Evolutionary conservation across 2,113 vertebrate species (phyloP), one percentile per base, ranked within the genome.

Genomic region (Hemiprocne comata): DNA sequence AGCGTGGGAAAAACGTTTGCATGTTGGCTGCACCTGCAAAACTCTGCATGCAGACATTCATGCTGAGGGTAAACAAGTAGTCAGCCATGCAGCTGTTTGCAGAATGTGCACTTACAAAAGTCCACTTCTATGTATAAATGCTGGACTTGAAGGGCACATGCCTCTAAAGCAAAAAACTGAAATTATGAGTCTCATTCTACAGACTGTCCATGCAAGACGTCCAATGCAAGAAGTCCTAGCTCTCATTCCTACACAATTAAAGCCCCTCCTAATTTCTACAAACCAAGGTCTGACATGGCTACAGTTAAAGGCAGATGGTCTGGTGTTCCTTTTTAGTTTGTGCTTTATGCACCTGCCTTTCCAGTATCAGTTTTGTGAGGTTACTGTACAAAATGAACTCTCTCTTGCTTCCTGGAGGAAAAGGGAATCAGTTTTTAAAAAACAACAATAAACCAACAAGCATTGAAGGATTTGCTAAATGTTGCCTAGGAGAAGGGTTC

Each of bases 11-110:
- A 93, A 78, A n/a, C 19, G 23, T 44, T 12, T n/a, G 60, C 6
- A 11, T 18, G 26, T 4, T 81, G 88, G 71, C 89, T 90, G 91
- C 90, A 94, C 95, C 93, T 96, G 94, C 92, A 88, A n/a, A 64
- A n/a, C 42, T 82, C 78, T 50, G 72, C 78, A 62, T 29, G 79
- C 80, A 96, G 76, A 77, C 51, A 1, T 36, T 86, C 69, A 28
- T n/a, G 64, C 86, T 81, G 89, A 90, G 88, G 65, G 55, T 67
- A 86, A 93, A 90, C 83, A 85, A 76, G 75, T 11, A 66, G 66
- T 26, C 71, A 90, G 92, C 46, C 69, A 64, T 9, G 61, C 69
- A 93, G 90, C 82, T 95, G 58, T 77, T 33, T 88, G 64, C 90
- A 92, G 77, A 36, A 12, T 2, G 24, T 9, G 19, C 74, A 14